Evolutionary conservation across 2,888 invertebrate genomes (phyloP).

Genomic region (Parnassius glacialis): DNA sequence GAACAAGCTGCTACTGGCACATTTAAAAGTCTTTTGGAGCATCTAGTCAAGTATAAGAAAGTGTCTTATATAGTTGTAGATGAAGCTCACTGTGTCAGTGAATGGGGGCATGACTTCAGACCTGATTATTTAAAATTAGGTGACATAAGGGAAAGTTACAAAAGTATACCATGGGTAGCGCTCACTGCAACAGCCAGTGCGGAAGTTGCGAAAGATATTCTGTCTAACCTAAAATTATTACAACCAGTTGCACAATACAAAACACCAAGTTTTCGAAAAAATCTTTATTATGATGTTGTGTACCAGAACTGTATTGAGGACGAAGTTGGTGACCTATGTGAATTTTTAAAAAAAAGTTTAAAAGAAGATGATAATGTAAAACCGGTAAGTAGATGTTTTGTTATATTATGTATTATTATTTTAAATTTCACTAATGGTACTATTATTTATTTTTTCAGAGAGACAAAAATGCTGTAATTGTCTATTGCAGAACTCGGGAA

Average conservation of each 20-base stretch:
- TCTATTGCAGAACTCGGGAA: constrained; percentile 97
- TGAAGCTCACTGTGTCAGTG: constrained; percentile 98
- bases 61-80: constrained; percentile 96
- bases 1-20: constrained; percentile 94
- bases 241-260: constrained; percentile 88
- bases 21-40: constrained; percentile 85
- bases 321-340: constrained; percentile 89
- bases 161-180: constrained; percentile 91
- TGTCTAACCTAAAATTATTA: constrained; percentile 85
- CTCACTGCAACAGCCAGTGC: constrained; percentile 95
- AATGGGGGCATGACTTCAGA: constrained; percentile 99
- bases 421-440: constrained; percentile 1
- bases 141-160: constrained; percentile 74
- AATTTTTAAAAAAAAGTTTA: constrained; percentile 86
- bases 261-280: constrained; percentile 93
- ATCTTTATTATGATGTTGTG: constrained; percentile 96
- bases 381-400: constrained; percentile 56
- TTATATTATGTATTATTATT: constrained; percentile 11
- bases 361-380: constrained; percentile 78
- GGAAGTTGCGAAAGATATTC: constrained; percentile 91
- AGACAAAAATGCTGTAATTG: constrained; percentile 88
- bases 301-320: constrained; percentile 92
- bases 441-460: constrained; percentile 53
- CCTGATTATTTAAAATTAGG: constrained; percentile 97
- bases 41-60: constrained; percentile 87